Conservation (phyloP, 1,140 invertebrate species). For the Ostrea denselamellosa region DNA sequence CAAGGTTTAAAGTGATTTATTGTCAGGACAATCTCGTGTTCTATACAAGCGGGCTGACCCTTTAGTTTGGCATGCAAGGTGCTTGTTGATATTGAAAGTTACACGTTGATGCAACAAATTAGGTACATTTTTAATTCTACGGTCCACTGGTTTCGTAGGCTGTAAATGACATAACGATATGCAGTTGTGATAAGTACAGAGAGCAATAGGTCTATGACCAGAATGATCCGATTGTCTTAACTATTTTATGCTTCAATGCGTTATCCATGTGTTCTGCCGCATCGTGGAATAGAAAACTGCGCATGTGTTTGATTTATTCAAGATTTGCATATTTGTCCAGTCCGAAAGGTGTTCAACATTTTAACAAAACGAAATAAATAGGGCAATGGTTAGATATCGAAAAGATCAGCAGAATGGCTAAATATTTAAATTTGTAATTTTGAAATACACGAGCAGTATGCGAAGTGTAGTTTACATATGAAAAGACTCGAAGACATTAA, state of each 20-base stretch:
- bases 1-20: background rate
- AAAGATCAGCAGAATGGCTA: conserved; percentile 7
- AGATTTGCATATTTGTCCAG: background rate
- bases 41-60: background rate
- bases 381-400: background rate
- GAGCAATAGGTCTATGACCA: background rate
- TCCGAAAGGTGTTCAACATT: background rate
- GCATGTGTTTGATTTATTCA: background rate
- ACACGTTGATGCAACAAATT: conserved; percentile 3
- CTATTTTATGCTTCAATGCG: background rate
- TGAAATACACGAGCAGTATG: background rate
- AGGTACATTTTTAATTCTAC: background rate
- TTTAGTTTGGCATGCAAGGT: background rate
- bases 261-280: too few species aligned
- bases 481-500: conserved; percentile 1
- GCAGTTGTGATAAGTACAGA: background rate
- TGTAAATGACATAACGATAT: conserved; percentile 6
- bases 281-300: too few species aligned
- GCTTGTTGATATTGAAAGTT: background rate
- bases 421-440: conserved; percentile 19
- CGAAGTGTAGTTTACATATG: background rate
- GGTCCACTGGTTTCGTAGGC: conserved; percentile 2
- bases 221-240: background rate
- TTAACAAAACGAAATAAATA: background rate
- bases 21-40: background rate